A percentile compares a stretch with the other conserved stretches of the same genome.
Conservation (phyloP, 1,140 invertebrate genomes). For the Drosophila baimaii region DNA sequence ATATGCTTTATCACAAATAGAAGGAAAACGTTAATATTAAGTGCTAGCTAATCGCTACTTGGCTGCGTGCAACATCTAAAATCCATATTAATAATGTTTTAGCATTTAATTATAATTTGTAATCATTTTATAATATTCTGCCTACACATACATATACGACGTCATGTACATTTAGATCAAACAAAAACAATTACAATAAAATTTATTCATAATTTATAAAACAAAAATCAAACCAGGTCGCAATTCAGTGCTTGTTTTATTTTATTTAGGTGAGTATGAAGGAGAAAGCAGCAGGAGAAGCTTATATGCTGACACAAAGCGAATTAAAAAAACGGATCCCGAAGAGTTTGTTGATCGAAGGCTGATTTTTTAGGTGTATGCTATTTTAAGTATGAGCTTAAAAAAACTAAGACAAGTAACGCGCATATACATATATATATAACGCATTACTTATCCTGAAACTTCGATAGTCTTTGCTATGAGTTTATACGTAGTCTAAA, state of each 20-base stretch:
- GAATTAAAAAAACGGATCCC: slow-evolving; percentile 19
- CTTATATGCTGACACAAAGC: slow-evolving; percentile 7
- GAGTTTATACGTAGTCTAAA: too few relatives aligned
- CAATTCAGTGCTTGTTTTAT: not conserved
- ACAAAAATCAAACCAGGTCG: slow-evolving; percentile 19
- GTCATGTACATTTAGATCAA: slow-evolving; percentile 77
- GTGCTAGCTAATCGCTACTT: slow-evolving; percentile 58
- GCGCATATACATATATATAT: too few relatives aligned
- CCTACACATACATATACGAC: slow-evolving; percentile 50
- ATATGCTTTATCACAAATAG: slow-evolving; percentile 68
- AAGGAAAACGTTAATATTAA: slow-evolving; percentile 35
- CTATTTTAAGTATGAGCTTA: slow-evolving; percentile 56
- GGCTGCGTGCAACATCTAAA: slow-evolving; percentile 57
- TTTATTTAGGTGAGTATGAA: slow-evolving; percentile 58
- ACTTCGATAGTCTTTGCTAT: too few relatives aligned
- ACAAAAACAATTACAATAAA: slow-evolving; percentile 65
- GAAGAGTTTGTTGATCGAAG: slow-evolving; percentile 52
- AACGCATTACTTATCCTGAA: too few relatives aligned
- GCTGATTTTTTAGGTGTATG: slow-evolving; percentile 65
- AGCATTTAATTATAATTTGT: slow-evolving; percentile 76
- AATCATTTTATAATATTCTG: slow-evolving; percentile 72
- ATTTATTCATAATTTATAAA: slow-evolving; percentile 74
- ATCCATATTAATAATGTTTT: slow-evolving; percentile 72
- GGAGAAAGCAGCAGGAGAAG: not conserved
- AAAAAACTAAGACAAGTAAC: too few relatives aligned